These are phyloP conservation scores for Tupiocoris notatus DNA, from an alignment of 2,888 invertebrate genomes.

Conservation along the genomic window DNA sequence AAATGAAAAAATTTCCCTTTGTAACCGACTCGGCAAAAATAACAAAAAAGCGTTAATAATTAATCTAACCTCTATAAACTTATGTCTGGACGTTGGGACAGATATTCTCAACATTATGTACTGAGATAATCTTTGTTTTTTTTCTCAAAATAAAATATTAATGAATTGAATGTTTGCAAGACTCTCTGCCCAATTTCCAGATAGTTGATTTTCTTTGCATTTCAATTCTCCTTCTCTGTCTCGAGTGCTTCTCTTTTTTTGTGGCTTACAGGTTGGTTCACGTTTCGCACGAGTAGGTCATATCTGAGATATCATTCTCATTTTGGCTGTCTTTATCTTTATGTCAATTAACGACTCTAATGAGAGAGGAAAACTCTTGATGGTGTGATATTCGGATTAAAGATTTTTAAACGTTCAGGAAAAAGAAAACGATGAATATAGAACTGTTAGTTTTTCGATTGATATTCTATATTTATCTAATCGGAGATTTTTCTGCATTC, in stretches of 20 bases:
- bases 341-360: constrained; percentile 38
- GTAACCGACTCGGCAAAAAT: no score
- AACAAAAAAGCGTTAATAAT: no score
- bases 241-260: background rate
- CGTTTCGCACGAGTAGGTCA: constrained; percentile 5
- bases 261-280: constrained; percentile 25
- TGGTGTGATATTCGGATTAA: constrained; percentile 41
- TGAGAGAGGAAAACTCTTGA: constrained; percentile 22
- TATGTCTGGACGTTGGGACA: constrained; percentile 32
- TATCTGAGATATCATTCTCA: constrained; percentile 21
- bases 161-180: constrained; percentile 1
- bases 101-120: constrained; percentile 25
- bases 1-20: no score
- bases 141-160: constrained; percentile 22
- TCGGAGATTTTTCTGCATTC: background rate
- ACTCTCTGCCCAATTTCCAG: constrained; percentile 30
- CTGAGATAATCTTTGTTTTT: constrained; percentile 3
- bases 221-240: background rate
- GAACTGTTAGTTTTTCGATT: constrained; percentile 20
- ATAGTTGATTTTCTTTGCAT: background rate
- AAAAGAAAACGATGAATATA: constrained; percentile 11
- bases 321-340: constrained; percentile 30
- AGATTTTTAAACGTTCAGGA: constrained; percentile 21
- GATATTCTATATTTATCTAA: constrained; percentile 12
- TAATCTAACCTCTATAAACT: no score